Conservation (phyloP, 2,797 vertebrate species). For the Tachyglossus aculeatus region DNA sequence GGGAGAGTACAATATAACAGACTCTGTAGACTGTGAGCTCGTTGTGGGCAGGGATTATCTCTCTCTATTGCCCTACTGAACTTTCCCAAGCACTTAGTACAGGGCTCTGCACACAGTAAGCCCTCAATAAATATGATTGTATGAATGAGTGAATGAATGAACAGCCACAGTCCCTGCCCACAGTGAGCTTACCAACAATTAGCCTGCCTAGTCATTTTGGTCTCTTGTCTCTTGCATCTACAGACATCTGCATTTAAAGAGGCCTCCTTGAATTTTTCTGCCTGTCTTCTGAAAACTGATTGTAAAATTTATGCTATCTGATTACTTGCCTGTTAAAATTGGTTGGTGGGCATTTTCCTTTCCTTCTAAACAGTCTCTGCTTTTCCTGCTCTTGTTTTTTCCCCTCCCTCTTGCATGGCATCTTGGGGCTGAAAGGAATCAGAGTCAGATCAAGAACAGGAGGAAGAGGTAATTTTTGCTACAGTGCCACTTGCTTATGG, state of each 20-base stretch:
- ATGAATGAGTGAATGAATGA: too few relatives aligned
- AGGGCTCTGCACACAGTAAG: too few relatives aligned
- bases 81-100: too few relatives aligned
- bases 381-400: slow-evolving; percentile 74
- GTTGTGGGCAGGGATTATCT: too few relatives aligned
- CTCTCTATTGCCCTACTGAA: too few relatives aligned
- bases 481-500: not conserved
- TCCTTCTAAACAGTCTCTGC: slow-evolving; percentile 65
- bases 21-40: too few relatives aligned
- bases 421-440: slow-evolving; percentile 91
- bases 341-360: slow-evolving; percentile 44
- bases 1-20: too few relatives aligned
- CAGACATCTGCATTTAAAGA: slow-evolving; percentile 11
- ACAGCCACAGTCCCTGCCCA: too few relatives aligned
- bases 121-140: too few relatives aligned
- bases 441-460: slow-evolving; percentile 96
- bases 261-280: slow-evolving; percentile 6
- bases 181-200: too few relatives aligned
- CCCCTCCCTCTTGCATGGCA: slow-evolving; percentile 70
- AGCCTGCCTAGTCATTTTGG: not conserved
- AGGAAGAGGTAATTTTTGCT: slow-evolving; percentile 92
- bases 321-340: slow-evolving; percentile 36
- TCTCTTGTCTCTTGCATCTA: not conserved
- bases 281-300: not conserved
- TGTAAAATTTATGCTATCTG: not conserved